These are phyloP conservation scores for Megastigmus dorsalis DNA, from an alignment of 2,888 invertebrate genomes.

Conservation along the genomic window DNA sequence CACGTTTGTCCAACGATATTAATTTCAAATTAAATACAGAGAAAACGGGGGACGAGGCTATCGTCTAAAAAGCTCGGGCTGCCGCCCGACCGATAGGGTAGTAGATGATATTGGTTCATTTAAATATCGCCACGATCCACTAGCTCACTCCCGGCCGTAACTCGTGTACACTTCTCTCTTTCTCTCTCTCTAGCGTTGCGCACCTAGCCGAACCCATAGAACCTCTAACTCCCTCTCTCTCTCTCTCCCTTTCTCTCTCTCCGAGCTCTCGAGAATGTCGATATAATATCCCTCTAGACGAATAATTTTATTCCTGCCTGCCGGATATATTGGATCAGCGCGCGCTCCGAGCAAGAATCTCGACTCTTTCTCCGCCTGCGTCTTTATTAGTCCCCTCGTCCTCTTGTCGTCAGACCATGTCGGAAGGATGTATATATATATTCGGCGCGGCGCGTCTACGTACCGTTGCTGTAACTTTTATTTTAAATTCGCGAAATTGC, in stretches of 20 bases:
- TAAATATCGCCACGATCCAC: conserved; percentile 35
- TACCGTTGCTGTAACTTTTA: too few species aligned
- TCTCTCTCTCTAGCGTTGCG: too few species aligned
- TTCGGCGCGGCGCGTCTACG: too few species aligned
- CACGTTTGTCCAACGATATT: conserved; percentile 11
- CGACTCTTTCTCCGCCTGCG: conserved; percentile 12
- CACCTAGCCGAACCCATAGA: too few species aligned
- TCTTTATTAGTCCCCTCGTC: conserved; percentile 31
- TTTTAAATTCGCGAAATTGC: too few species aligned
- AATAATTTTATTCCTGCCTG: conserved; percentile 67
- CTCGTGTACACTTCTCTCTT: background rate
- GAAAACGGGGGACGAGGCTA: background rate
- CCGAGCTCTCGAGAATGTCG: conserved; percentile 28
- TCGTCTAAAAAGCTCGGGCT: background rate
- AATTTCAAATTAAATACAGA: conserved; percentile 37
- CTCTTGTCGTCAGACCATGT: too few species aligned
- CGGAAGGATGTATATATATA: too few species aligned
- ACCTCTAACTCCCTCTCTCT: background rate
- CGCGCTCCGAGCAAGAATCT: background rate
- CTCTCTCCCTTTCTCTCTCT: conserved; percentile 47
- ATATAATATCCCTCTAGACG: conserved; percentile 65
- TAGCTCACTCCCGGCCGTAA: too few species aligned
- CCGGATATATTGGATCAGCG: conserved; percentile 45
- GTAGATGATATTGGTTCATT: conserved; percentile 38
- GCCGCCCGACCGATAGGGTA: background rate